Evolutionary conservation across 2,888 invertebrate genomes (phyloP).

Genomic region (Leptarthrus brevirostris): DNA sequence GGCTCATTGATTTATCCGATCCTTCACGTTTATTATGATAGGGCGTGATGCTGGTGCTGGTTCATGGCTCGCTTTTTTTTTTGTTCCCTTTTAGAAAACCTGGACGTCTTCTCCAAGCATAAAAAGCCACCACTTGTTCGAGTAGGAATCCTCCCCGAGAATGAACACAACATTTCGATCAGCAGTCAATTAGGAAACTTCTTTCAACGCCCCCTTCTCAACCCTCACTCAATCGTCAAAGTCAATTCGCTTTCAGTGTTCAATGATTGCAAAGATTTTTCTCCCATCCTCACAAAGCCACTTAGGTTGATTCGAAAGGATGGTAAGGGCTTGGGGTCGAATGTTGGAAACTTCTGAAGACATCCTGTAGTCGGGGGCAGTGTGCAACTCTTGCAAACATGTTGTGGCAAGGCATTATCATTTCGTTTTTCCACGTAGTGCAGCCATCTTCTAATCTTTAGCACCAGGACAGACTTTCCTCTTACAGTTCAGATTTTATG

Average conservation of each 20-base stretch:
- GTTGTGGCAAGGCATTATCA: conserved; percentile 32
- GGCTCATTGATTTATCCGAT: too few species aligned
- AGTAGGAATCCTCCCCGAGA: conserved; percentile 12
- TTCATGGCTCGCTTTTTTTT: too few species aligned
- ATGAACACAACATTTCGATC: conserved; percentile 42
- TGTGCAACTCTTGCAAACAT: conserved; percentile 23
- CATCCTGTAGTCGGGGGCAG: background rate
- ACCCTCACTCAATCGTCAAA: conserved; percentile 5
- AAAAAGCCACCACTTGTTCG: conserved; percentile 20
- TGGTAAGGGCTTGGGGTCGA: background rate
- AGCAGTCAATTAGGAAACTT: conserved; percentile 41
- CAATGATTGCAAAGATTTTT: conserved; percentile 30
- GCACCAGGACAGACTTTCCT: background rate
- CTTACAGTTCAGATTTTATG: conserved; percentile 1
- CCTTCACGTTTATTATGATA: too few species aligned
- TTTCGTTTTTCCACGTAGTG: background rate
- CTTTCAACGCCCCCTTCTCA: background rate
- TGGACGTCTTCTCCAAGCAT: background rate
- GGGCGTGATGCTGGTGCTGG: too few species aligned
- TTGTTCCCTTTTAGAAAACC: too few species aligned
- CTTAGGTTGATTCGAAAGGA: conserved; percentile 13
- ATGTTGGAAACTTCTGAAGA: conserved; percentile 3
- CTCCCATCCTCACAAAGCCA: conserved; percentile 5
- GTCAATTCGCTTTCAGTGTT: conserved; percentile 12
- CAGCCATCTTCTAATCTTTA: conserved; percentile 19